Conservation (phyloP, 2,888 invertebrate species). For the Philereme vetulata region DNA sequence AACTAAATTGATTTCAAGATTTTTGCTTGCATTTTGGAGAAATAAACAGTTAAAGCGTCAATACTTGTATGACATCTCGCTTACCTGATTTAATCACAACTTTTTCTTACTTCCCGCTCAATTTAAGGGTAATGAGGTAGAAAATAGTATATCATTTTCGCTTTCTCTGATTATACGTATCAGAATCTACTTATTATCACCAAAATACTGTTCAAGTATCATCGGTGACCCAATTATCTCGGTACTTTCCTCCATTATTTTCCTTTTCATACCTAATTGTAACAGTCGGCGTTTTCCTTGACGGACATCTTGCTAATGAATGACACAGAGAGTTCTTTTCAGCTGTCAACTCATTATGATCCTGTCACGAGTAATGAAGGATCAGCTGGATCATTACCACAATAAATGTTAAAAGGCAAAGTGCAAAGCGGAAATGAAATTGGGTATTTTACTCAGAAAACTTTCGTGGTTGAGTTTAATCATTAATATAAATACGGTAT, state of each 20-base stretch:
- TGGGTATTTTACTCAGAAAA: no score
- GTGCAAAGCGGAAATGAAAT: background rate
- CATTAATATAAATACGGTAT: no score
- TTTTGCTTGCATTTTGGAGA: background rate
- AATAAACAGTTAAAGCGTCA: no score
- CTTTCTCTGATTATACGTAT: conserved; percentile 11
- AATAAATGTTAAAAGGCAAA: background rate
- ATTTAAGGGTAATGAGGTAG: background rate
- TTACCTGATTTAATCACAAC: no score
- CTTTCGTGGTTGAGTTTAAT: no score
- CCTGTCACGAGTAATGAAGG: conserved; percentile 17
- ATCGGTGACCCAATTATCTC: conserved; percentile 28
- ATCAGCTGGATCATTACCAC: conserved; percentile 12
- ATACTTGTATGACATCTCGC: no score
- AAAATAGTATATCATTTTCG: background rate
- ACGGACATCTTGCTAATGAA: conserved; percentile 55
- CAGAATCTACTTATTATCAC: conserved; percentile 17
- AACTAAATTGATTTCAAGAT: background rate
- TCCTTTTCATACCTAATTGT: conserved; percentile 48
- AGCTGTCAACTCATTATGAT: conserved; percentile 39
- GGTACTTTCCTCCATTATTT: conserved; percentile 34
- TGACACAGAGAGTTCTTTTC: conserved; percentile 42
- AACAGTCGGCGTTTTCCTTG: conserved; percentile 51
- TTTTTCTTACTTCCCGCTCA: background rate
- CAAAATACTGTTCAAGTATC: conserved; percentile 21